Percentiles rank a stretch among this genome's conserved stretches.
Evolutionary conservation across 2,888 invertebrate species (phyloP).

Genomic region (Noctuana brunneofusca): DNA sequence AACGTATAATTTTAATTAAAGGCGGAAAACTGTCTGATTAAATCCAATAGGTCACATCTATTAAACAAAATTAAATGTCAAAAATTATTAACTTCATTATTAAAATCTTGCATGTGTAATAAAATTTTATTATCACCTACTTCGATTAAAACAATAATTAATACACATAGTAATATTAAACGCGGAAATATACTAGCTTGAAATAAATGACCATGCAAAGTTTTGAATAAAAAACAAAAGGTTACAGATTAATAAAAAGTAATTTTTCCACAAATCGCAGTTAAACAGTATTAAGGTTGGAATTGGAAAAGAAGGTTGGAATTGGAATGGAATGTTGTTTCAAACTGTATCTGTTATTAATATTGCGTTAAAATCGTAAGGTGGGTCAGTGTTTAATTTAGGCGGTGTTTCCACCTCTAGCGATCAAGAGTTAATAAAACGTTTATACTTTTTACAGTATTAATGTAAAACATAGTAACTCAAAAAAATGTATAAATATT

Average conservation of each 20-base stretch:
- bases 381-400: slow-evolving; percentile 39
- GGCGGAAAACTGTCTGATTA: background rate
- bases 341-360: slow-evolving; percentile 29
- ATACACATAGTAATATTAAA: background rate
- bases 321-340: slow-evolving; percentile 36
- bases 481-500: background rate
- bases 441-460: background rate
- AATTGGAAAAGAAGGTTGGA: background rate
- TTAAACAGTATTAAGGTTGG: background rate
- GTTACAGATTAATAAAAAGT: background rate
- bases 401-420: background rate
- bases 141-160: background rate
- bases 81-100: background rate
- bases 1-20: background rate
- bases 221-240: too few relatives aligned
- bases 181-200: background rate
- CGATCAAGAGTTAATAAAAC: background rate
- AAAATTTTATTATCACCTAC: background rate
- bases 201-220: background rate
- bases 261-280: slow-evolving; percentile 33
- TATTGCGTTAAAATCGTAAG: slow-evolving; percentile 36
- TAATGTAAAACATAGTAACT: too few relatives aligned
- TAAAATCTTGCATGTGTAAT: background rate
- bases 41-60: background rate
- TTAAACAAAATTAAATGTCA: background rate